Base-by-base conservation (phyloP, 2,888 invertebrate species). In the Cheilosia variabilis region DNA sequence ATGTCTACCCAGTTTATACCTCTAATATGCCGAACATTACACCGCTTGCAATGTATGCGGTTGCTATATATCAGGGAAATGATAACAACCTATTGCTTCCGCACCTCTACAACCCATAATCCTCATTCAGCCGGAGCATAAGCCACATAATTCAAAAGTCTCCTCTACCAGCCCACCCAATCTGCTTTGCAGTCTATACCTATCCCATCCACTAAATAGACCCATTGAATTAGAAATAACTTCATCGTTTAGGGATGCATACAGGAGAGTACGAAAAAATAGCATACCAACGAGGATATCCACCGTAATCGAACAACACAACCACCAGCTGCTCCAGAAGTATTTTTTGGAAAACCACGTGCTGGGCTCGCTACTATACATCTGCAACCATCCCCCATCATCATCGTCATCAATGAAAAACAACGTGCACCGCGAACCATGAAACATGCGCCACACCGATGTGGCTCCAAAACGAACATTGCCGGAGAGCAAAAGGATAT, bases 351-450 rank as follows among this genome's bases (percentile, higher is more conserved):
- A 71, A 76, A 86, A 80, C 86, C 86, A 86, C 86, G 86, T 86
- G 86, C 86, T 73, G 47, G 43, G 37, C 45, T 41, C 19, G 43
- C 52, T 79, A 65, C 79, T 65, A 75, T 10, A 34, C 10, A 9
- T 34, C 34, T 34, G 10, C 37, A 37, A 13, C 37, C 80, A 53
- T 63, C 69, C 41, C 65, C 68, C 73, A 58, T 58, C 79, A 75
- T 69, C 73, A 37, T 45, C 75, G 63, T 86, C 80, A 81, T 81
- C 81, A 81, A 86, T 81, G 77, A 62, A 57, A 68, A 86, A 86
- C 81, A 86, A 77, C 86, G 81, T 86, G 81, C 86, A 86, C 86
- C 86, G 86, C 86, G 80, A 86, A 86, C 86, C 86, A 81, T 86
- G 80, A 86, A 86, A 86, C 86, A 86, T 86, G 86, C 86, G 86